A percentile compares a stretch with the other conserved stretches of the same genome.
Conservation (phyloP, 2,888 invertebrate species). For the Idaea biselata region DNA sequence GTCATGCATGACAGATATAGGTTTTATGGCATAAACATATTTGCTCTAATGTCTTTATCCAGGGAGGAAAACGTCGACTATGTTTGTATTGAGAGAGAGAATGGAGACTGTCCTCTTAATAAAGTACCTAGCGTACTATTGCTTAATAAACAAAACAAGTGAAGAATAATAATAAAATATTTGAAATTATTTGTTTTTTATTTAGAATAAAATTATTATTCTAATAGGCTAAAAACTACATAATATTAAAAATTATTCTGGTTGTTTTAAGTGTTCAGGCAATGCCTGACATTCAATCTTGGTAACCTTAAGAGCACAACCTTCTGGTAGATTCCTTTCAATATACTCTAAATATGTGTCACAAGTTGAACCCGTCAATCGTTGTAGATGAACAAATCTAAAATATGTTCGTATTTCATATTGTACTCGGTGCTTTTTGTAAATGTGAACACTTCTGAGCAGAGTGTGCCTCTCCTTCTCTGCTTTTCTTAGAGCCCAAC, state of each 20-base stretch:
- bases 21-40: no score
- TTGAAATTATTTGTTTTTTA: constrained; percentile 16
- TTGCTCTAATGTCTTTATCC: no score
- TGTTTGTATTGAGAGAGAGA: no score
- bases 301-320: constrained; percentile 95
- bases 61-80: no score
- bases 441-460: constrained; percentile 92
- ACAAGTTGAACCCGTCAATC: constrained; percentile 96
- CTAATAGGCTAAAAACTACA: constrained; percentile 30
- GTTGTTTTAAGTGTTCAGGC: constrained; percentile 73
- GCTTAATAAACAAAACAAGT: no score
- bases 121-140: no score
- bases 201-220: no score
- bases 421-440: constrained; percentile 96
- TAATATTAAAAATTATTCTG: not conserved
- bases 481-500: constrained; percentile 87
- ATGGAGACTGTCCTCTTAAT: no score
- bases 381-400: constrained; percentile 89
- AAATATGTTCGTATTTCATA: constrained; percentile 98
- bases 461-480: constrained; percentile 89
- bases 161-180: constrained; percentile 10
- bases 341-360: constrained; percentile 98
- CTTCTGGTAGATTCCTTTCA: constrained; percentile 98
- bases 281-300: constrained; percentile 84
- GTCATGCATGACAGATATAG: no score